phyloP scores from a whole-genome alignment of 2,113 vertebrate species.

The Dendropsophus ebraccatus region DNA sequence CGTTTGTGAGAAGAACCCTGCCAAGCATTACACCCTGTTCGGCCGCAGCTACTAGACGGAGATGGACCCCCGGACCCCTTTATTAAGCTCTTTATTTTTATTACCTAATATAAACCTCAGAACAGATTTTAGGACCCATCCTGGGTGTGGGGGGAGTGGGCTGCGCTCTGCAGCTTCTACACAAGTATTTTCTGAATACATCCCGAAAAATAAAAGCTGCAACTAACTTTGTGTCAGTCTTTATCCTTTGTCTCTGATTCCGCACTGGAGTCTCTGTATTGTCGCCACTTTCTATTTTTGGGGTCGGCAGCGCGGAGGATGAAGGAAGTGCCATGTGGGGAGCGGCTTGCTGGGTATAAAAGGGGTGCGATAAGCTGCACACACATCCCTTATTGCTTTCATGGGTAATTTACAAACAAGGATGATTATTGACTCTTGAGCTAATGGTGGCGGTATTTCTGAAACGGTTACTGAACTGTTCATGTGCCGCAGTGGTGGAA shows the following conservation, averaged over 20 bases:
- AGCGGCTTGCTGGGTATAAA: too few relatives aligned
- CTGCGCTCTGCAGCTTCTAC: slow-evolving; percentile 62
- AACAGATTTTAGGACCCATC: slow-evolving; percentile 54
- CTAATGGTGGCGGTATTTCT: too few relatives aligned
- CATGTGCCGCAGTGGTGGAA: too few relatives aligned
- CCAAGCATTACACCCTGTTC: slow-evolving; percentile 94
- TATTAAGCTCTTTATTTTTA: slow-evolving; percentile 61
- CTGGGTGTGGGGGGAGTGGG: slow-evolving; percentile 7
- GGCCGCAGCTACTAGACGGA: slow-evolving; percentile 88
- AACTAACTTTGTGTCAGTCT: slow-evolving; percentile 56
- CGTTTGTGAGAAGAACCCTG: slow-evolving; percentile 84
- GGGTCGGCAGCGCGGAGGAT: too few relatives aligned
- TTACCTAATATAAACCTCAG: slow-evolving; percentile 54
- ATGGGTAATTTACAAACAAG: too few relatives aligned
- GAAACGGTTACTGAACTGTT: too few relatives aligned
- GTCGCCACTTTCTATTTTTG: too few relatives aligned
- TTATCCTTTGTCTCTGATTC: neutral
- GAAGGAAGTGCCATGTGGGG: too few relatives aligned
- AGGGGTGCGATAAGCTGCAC: too few relatives aligned
- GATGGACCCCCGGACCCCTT: neutral
- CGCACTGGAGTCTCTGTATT: too few relatives aligned
- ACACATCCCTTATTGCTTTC: too few relatives aligned
- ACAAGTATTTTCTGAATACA: slow-evolving; percentile 76
- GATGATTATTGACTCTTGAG: too few relatives aligned
- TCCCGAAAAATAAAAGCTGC: slow-evolving; percentile 72